A percentile compares a stretch with the other conserved stretches of the same genome.
Evolutionary conservation across 1,140 invertebrate species (phyloP).

Genomic region (Pseudachorutes palmiensis): DNA sequence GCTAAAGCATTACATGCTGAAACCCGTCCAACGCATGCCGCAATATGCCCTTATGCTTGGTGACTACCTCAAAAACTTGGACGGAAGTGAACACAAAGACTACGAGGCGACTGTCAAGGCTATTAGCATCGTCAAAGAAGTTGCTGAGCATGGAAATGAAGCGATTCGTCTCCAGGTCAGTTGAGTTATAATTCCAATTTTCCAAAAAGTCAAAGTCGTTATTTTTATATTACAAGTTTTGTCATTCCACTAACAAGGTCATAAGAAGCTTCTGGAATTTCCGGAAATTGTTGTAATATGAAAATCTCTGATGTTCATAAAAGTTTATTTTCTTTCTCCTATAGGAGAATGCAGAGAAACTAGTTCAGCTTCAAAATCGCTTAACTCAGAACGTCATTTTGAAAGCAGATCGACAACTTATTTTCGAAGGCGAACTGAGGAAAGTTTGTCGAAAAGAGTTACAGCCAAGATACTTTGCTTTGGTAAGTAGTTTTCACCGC

Average conservation of each 20-base stretch:
- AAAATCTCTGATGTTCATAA: too few species aligned
- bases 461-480: constrained; percentile 61
- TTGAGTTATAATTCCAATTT: constrained; percentile 22
- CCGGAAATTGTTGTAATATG: too few species aligned
- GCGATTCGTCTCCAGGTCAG: constrained; percentile 57
- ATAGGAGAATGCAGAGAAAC: constrained; percentile 51
- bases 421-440: constrained; percentile 60
- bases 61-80: constrained; percentile 56
- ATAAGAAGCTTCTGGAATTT: too few species aligned
- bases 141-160: constrained; percentile 67
- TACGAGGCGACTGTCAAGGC: constrained; percentile 58
- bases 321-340: too few species aligned
- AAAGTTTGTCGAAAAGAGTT: constrained; percentile 59
- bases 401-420: constrained; percentile 56
- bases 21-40: constrained; percentile 65
- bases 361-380: constrained; percentile 52
- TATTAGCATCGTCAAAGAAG: constrained; percentile 59
- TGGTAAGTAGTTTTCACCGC: constrained; percentile 50
- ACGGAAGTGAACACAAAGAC: constrained; percentile 50
- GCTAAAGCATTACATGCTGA: constrained; percentile 64
- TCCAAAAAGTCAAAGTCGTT: too few species aligned
- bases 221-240: too few species aligned
- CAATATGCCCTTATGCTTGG: constrained; percentile 49
- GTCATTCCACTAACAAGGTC: too few species aligned
- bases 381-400: constrained; percentile 56